A percentile compares a stretch with the other conserved stretches of the same genome.
These are phyloP conservation scores for Ciconia maguari DNA, from an alignment of 2,113 vertebrate genomes.

Conservation along the genomic window DNA sequence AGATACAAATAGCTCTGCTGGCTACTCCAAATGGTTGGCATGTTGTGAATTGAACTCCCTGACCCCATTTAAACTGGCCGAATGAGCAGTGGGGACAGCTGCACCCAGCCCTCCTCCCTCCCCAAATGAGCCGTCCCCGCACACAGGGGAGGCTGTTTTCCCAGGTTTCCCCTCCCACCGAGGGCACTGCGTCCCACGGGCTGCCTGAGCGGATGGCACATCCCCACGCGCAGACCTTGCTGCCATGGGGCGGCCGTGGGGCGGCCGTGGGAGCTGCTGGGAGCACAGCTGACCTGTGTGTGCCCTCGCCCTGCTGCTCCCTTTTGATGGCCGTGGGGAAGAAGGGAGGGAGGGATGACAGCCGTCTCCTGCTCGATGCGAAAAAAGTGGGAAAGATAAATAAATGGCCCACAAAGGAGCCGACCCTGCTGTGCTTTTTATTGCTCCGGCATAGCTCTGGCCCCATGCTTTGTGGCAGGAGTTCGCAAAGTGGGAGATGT, in stretches of 20 bases:
- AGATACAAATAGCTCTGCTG: constrained; percentile 33
- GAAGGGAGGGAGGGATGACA: background rate
- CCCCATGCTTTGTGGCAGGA: background rate
- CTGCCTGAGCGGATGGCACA: background rate
- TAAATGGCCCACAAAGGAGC: background rate
- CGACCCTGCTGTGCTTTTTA: background rate
- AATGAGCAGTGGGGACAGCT: constrained; percentile 21
- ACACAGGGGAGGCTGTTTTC: background rate
- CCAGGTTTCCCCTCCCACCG: accelerated
- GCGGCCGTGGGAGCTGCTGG: background rate
- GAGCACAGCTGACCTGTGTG: accelerated
- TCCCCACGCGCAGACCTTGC: accelerated
- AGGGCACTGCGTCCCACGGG: accelerated
- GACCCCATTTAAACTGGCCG: constrained; percentile 23
- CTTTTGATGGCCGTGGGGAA: background rate
- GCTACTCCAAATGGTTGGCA: constrained; percentile 29
- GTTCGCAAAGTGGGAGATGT: background rate
- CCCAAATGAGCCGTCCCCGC: accelerated
- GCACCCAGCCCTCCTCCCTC: background rate
- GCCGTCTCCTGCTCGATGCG: accelerated
- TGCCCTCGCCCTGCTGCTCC: background rate
- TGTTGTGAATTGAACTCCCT: constrained; percentile 56
- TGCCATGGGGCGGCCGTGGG: accelerated
- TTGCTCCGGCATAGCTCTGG: background rate
- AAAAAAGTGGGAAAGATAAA: background rate